Conservation (phyloP, 2,113 vertebrate species). For the Cyanistes caeruleus region DNA sequence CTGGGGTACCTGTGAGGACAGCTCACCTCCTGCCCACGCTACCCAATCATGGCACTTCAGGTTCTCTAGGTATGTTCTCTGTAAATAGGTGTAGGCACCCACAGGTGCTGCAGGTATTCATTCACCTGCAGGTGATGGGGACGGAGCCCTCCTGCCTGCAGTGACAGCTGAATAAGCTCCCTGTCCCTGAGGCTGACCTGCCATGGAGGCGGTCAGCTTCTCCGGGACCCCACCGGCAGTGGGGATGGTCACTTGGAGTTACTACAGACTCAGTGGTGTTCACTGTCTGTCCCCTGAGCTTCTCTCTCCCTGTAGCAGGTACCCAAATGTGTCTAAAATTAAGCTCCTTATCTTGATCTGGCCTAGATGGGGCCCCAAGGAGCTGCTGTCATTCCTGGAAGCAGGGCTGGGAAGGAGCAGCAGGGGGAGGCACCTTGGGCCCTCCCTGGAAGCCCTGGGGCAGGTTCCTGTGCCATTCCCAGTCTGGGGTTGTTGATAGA, state of each 20-base stretch:
- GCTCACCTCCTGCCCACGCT: neutral
- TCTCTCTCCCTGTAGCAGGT: neutral
- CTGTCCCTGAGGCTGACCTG: neutral
- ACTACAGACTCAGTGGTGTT: rapidly evolving
- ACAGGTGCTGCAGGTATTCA: neutral
- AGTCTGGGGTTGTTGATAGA: neutral
- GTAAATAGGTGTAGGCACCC: neutral
- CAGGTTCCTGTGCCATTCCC: neutral
- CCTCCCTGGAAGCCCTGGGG: rapidly evolving
- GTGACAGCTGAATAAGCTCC: neutral
- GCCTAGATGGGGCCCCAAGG: neutral
- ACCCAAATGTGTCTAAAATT: neutral
- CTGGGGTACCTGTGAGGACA: neutral
- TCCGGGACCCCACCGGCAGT: neutral
- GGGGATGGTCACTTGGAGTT: neutral
- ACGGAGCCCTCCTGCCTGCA: neutral
- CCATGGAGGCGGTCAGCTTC: neutral
- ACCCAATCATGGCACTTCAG: neutral
- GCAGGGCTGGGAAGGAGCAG: neutral
- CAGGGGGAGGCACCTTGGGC: rapidly evolving
- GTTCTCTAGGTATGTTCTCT: neutral
- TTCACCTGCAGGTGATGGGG: neutral
- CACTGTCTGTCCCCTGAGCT: neutral
- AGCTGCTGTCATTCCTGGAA: neutral
- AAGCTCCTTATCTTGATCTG: neutral